Evolutionary conservation across 2,113 vertebrate species (phyloP), one percentile per base, ranked within the genome.

Genomic region (Tragelaphus scriptus): DNA sequence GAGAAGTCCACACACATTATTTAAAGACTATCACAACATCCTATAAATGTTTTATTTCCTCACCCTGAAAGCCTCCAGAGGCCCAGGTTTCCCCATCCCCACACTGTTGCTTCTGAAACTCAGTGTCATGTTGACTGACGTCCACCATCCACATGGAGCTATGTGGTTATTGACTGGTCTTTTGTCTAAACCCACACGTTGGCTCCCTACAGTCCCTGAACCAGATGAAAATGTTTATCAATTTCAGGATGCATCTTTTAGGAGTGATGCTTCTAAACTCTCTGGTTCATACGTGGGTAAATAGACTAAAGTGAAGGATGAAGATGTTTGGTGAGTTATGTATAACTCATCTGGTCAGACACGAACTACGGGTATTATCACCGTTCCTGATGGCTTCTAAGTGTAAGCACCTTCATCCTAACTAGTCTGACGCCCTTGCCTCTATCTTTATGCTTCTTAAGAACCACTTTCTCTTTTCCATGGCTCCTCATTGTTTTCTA

Each of bases 81-180:
- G 15, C 30, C 26, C 14, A 36, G 85, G 85, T 30, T 71, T 91
- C 77, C 81, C 65, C 16, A 26, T 53, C 15, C 4, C 32, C n/a
- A 56, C 40, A 93, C 56, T 4, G 58, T 15, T 26, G 90, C 40
- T 90, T 77, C n/a, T n/a, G 58, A 56, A 84, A n/a, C 10, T 8
- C 6, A 0, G 12, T 5, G 75, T 5, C 5, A 36, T 0, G 19
- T 15, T 61, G 40, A 65, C 23, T 0, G 7, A 12, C 0, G 4
- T 4, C 8, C 1, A 0, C 32, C 1, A 0, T 32, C 7, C 2
- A 10, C 1, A 0, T 0, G 2, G 71, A 59, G 12, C 1, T 1
- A 0, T 15, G 0, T 1, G 4, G 3, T 19, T 36, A 2, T 2
- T n/a, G 28, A 7, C 10, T 2, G 6, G 75, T 12, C 21, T 19